Conservation (phyloP, 2,888 invertebrate genomes). For the Parnassius orleans region DNA sequence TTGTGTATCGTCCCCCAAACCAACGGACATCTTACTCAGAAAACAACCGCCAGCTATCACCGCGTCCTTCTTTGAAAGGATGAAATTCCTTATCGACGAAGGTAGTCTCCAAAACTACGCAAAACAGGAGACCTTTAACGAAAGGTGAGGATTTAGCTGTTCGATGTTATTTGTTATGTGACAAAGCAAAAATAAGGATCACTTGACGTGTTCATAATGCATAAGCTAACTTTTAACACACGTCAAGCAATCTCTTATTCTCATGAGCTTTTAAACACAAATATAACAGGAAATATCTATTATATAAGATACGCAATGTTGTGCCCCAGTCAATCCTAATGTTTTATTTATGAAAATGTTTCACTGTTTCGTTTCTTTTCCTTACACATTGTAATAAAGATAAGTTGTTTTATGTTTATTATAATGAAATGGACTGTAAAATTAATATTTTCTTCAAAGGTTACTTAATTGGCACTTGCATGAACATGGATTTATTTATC, state of each 20-base stretch:
- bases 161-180: slow-evolving; percentile 59
- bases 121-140: slow-evolving; percentile 96
- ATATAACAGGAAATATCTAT: slow-evolving; percentile 39
- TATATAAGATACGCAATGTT: slow-evolving; percentile 86
- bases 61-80: slow-evolving; percentile 98
- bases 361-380: slow-evolving; percentile 64
- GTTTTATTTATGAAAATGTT: slow-evolving; percentile 74
- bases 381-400: slow-evolving; percentile 45
- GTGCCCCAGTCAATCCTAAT: slow-evolving; percentile 88
- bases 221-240: slow-evolving; percentile 1
- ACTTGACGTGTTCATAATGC: slow-evolving; percentile 22
- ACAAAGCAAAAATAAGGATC: slow-evolving; percentile 25
- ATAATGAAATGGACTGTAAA: slow-evolving; percentile 38
- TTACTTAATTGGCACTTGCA: slow-evolving; percentile 59
- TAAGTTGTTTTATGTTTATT: slow-evolving; percentile 39
- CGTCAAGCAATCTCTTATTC: slow-evolving; percentile 38
- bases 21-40: slow-evolving; percentile 95
- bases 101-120: slow-evolving; percentile 99
- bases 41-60: slow-evolving; percentile 98
- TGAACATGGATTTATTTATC: slow-evolving; percentile 49
- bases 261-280: slow-evolving; percentile 29
- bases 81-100: slow-evolving; percentile 99
- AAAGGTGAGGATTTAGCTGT: slow-evolving; percentile 88
- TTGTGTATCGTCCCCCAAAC: slow-evolving; percentile 97
- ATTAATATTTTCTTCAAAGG: slow-evolving; percentile 32